Base-by-base conservation (phyloP, 64 coral and sea anemone genomes). In the Montipora efflorescens region DNA sequence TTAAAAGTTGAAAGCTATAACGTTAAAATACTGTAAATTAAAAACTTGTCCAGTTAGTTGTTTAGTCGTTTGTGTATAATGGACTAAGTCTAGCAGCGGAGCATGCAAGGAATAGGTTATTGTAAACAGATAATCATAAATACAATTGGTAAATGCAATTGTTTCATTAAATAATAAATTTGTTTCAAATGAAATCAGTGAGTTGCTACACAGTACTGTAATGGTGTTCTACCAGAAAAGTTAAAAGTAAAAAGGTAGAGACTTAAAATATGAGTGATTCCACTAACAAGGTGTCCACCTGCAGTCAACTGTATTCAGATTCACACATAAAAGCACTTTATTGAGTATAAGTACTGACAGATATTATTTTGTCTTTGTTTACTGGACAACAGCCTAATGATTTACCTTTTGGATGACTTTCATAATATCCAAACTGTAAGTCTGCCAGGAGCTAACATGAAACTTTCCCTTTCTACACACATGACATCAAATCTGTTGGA, bases 371-470 rank as follows among this genome's bases (percentile, higher is more conserved):
- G 43, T 70, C 14, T 82, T 71, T 80, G 20, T 13, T 80, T 57
- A 44, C 59, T 90, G 93, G 70, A 77, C 66, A 18, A 23, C 6
- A 36, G 12, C 16, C 48, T 94, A 47, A 82, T 94, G 57, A 77
- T 94, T 3, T 81, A 88, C 14, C 67, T 94, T 7, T 77, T 94
- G 13, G 93, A 90, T 94, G 93, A 94, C 25, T 25, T 25, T 25
- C 25, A 25, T 25, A 25, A 25, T 25, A 25, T 25, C 25, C 25
- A 25, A 25, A 25, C 25, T 25, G 25, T 25, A 25, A 25, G 25
- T 25, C 25, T 25, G 25, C 25, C 25, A 25, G 25, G 25, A 25
- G 25, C 25, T 25, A 25, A 25, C 25, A 25, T 25, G 25, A 25
- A 25, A 25, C 25, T 25, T 25, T 25, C 25, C 25, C 25, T 25